Base-by-base conservation (phyloP, 2,888 invertebrate species). In the Pocota personata region DNA sequence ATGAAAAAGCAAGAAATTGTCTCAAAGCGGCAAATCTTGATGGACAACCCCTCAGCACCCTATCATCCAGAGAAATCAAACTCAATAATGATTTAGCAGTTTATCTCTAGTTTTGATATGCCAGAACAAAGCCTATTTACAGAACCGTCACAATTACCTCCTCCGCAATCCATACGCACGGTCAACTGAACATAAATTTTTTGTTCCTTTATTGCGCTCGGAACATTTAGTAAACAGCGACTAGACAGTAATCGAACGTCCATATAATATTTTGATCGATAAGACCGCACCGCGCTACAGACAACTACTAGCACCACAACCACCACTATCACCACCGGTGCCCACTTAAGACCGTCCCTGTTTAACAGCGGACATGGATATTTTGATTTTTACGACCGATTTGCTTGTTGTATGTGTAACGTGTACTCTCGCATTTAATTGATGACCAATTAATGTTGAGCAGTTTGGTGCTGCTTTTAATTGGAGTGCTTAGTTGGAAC, bases 381-480 rank as follows among this genome's bases (percentile, higher is more conserved):
- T 60, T 67, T 60, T 60, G 66, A 66, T 69, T 67, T 46, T 60
- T 67, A 50, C 24, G 46, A 57, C 55, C 35, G 78, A 78, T 73
- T 76, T 46, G 69, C 46, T 24, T 55, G 32, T 24, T 57, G 32
- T 35, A 32, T 43, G 30, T 58, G 27, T 52, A 30, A 3, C 55
- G 21, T 37, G 21, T 48, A 66, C 24, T 58, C 58, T 50, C 40
- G 52, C 32, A 69, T 79, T 75, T 79, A 75, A 75, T 79, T 75
- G 79, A 80, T 84, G 79, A 76, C 80, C 84, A 84, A 84, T 84
- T 84, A 84, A 79, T 76, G 80, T 76, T 80, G 57, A 73, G 43
- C 48, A n/a, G 48, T 64, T 64, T 50, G 52, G 60, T 60, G 67
- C 30, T 55, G 48, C 48, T 60, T 62, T 73, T 78, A 73, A 78